Evolutionary conservation across 2,113 vertebrate genomes (phyloP).

Genomic region (Mus pahari): DNA sequence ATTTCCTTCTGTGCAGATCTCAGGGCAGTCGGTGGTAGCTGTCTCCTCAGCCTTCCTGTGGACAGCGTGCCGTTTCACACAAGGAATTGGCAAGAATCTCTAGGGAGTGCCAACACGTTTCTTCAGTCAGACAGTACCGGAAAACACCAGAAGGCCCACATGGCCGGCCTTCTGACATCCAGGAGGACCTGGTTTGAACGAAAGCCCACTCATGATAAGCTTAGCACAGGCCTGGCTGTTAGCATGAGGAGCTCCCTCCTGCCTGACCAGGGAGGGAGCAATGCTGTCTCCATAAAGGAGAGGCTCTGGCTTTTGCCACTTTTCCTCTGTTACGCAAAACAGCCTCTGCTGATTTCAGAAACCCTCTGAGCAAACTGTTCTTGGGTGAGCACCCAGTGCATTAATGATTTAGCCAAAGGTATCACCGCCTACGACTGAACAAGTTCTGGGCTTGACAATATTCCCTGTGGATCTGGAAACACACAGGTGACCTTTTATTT

Average conservation of each 20-base stretch:
- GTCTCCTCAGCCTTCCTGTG: no score
- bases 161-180: not conserved
- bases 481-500: conserved; percentile 69
- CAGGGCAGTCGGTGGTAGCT: not conserved
- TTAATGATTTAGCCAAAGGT: not conserved
- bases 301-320: not conserved
- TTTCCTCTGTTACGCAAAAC: not conserved
- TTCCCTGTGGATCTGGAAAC: not conserved
- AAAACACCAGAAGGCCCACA: no score
- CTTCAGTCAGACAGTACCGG: not conserved
- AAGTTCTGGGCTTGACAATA: conserved; percentile 31
- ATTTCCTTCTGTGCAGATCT: not conserved
- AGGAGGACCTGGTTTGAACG: not conserved
- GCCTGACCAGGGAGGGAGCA: not conserved
- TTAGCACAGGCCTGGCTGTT: not conserved
- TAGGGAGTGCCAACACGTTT: not conserved
- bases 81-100: not conserved
- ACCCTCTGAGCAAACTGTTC: not conserved
- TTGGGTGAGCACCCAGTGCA: not conserved
- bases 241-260: not conserved
- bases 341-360: not conserved
- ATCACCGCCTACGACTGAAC: not conserved
- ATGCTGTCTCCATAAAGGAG: not conserved
- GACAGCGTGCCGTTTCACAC: no score
- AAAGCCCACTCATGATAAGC: not conserved